Percentiles rank a stretch among this genome's conserved stretches.
phyloP scores from a whole-genome alignment of 2,113 vertebrate genomes.

The Ceyx melanurus region DNA sequence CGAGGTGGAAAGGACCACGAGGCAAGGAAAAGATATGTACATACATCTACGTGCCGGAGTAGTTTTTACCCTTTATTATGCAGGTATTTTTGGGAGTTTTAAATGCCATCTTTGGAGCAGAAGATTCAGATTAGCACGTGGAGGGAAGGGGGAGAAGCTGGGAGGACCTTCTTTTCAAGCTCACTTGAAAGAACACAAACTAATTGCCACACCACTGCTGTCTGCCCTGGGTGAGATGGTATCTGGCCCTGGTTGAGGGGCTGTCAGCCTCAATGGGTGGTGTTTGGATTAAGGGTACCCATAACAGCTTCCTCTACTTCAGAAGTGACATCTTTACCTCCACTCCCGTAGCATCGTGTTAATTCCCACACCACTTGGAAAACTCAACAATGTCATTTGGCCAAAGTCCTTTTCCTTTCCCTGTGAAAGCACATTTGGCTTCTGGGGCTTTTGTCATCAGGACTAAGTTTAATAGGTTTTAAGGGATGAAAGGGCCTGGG shows the following conservation, averaged over 20 bases:
- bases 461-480: background rate
- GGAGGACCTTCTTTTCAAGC: background rate
- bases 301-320: accelerated
- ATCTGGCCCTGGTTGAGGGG: background rate
- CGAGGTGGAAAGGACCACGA: background rate
- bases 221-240: background rate
- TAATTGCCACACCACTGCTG: background rate
- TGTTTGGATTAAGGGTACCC: background rate
- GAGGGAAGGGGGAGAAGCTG: background rate
- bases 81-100: background rate
- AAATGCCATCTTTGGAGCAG: slow-evolving; percentile 19
- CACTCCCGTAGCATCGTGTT: background rate
- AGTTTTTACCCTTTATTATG: slow-evolving; percentile 39
- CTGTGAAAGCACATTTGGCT: background rate
- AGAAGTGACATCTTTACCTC: background rate
- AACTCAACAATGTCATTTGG: accelerated
- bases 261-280: background rate
- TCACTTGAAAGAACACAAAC: background rate
- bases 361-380: background rate
- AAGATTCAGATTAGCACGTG: background rate
- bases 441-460: background rate
- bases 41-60: background rate
- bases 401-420: background rate
- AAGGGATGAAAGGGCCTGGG: background rate
- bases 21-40: background rate